phyloP scores from a whole-genome alignment of 2,113 vertebrate genomes.

The Bufo gargarizans region DNA sequence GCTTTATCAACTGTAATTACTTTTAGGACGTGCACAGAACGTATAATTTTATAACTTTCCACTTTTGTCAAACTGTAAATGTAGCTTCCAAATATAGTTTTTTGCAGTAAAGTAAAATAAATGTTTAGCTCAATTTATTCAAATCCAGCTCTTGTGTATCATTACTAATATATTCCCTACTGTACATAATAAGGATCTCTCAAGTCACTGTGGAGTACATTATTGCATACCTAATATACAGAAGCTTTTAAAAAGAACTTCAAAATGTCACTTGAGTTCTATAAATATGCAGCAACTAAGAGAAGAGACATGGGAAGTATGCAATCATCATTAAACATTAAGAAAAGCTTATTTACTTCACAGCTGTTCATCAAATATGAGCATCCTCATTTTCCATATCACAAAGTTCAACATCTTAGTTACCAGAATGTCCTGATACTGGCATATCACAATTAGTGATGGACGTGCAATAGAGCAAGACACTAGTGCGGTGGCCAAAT shows the following conservation, averaged over 20 bases:
- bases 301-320: slow-evolving; percentile 17
- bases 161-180: slow-evolving; percentile 12
- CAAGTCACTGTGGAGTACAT: slow-evolving; percentile 30
- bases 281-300: slow-evolving; percentile 28
- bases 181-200: slow-evolving; percentile 26
- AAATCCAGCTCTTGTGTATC: slow-evolving; percentile 10
- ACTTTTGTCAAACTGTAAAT: background rate
- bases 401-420: background rate
- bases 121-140: background rate
- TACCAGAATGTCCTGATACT: background rate
- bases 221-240: slow-evolving; percentile 25
- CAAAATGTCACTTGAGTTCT: slow-evolving; percentile 22
- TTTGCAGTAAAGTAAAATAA: background rate
- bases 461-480: too few relatives aligned
- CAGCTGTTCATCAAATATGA: slow-evolving; percentile 22
- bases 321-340: slow-evolving; percentile 26
- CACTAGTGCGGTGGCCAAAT: too few relatives aligned
- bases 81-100: background rate
- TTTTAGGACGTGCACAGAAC: background rate
- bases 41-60: background rate
- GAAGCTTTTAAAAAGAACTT: slow-evolving; percentile 27
- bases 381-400: background rate
- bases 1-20: background rate
- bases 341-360: slow-evolving; percentile 28
- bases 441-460: background rate